Evolutionary conservation across 2,797 vertebrate species (phyloP).

Genomic region (Falco rusticolus): DNA sequence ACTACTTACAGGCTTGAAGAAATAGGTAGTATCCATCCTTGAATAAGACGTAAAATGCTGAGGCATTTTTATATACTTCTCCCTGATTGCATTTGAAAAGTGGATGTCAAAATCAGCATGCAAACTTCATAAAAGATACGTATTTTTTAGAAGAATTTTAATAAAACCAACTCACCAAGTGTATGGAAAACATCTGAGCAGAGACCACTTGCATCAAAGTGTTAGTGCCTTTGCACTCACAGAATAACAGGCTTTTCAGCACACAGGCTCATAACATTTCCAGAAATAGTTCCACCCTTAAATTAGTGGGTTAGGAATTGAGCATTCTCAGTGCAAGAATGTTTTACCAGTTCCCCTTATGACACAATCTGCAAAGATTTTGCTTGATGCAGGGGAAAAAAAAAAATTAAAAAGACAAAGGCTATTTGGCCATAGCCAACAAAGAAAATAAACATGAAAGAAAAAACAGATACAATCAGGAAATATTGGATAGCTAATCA

Average conservation of each 20-base stretch:
- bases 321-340: neutral
- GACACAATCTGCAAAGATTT: constrained; percentile 10
- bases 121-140: neutral
- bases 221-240: neutral
- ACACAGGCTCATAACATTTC: neutral
- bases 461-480: neutral
- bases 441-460: neutral
- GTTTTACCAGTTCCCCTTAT: constrained; percentile 14
- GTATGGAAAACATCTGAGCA: neutral
- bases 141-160: neutral
- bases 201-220: neutral
- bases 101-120: neutral
- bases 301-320: constrained; percentile 48
- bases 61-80: neutral
- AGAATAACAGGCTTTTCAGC: constrained; percentile 14
- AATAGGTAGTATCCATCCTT: neutral
- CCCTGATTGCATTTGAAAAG: neutral
- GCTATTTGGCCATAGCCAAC: neutral
- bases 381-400: neutral
- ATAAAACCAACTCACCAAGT: neutral
- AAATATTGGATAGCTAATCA: neutral
- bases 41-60: neutral
- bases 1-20: neutral
- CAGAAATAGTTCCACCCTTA: constrained; percentile 44
- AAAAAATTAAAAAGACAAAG: neutral